A percentile compares a stretch with the other conserved stretches of the same genome.
Conservation (phyloP, 2,888 invertebrate genomes). For the Agrotis segetum region DNA sequence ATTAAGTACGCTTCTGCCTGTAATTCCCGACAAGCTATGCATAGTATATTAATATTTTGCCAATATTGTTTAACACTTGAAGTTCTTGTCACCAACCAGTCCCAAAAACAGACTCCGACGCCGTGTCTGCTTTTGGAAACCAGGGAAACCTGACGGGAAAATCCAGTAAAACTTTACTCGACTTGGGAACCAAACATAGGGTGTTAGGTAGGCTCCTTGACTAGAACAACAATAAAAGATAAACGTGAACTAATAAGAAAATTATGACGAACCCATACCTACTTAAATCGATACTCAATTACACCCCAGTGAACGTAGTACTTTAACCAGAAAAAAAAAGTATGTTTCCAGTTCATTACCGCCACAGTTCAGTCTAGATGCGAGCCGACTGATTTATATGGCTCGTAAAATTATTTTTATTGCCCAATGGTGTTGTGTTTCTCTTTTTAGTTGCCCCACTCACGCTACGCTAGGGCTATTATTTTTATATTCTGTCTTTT, state of each 20-base stretch:
- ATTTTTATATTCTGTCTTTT: conserved; percentile 28
- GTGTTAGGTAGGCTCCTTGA: background rate
- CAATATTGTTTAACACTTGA: too few relatives aligned
- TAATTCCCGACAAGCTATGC: too few relatives aligned
- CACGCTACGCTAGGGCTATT: conserved; percentile 48
- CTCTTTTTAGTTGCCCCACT: conserved; percentile 39
- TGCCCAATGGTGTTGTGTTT: conserved; percentile 44
- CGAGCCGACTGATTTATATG: conserved; percentile 49
- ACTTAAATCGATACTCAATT: conserved; percentile 27
- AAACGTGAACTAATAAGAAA: conserved; percentile 1
- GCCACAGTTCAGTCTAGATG: conserved; percentile 41
- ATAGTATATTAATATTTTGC: background rate
- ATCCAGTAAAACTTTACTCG: background rate
- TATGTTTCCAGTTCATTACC: conserved; percentile 56
- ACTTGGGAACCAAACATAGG: background rate
- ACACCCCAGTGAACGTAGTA: conserved; percentile 9
- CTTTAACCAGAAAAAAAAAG: conserved; percentile 32
- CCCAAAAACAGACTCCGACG: background rate
- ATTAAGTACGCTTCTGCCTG: too few relatives aligned
- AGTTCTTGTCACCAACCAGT: background rate
- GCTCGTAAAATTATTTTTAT: conserved; percentile 60
- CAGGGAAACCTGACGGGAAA: background rate
- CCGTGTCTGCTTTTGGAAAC: background rate
- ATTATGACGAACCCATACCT: background rate
- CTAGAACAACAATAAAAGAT: background rate